These are phyloP conservation scores for Megalopta genalis DNA, from an alignment of 1,140 invertebrate species.

Conservation along the genomic window DNA sequence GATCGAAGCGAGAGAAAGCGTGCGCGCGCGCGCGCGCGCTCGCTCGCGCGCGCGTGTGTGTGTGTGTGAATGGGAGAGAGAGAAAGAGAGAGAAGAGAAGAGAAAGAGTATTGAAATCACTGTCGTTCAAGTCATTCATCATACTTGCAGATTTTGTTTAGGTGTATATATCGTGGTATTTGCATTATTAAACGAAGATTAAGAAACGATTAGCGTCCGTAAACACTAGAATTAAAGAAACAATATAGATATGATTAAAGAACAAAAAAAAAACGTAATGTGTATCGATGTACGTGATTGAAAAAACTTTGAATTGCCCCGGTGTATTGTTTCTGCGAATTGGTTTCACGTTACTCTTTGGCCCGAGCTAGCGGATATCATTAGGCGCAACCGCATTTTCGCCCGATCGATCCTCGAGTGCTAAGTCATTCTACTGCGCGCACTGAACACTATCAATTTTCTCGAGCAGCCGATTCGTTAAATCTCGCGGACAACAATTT, in stretches of 20 bases:
- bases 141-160: slow-evolving; percentile 38
- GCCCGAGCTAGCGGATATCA: slow-evolving; percentile 35
- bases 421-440: slow-evolving; percentile 47
- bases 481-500: slow-evolving; percentile 20
- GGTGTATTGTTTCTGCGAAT: slow-evolving; percentile 28
- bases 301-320: slow-evolving; percentile 8
- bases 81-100: neutral
- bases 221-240: slow-evolving; percentile 28
- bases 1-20: neutral
- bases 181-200: slow-evolving; percentile 24
- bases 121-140: slow-evolving; percentile 11
- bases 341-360: slow-evolving; percentile 17
- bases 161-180: slow-evolving; percentile 28
- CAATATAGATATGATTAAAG: slow-evolving; percentile 9
- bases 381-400: slow-evolving; percentile 42
- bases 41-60: neutral
- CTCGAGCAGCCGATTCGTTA: slow-evolving; percentile 34
- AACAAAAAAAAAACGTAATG: neutral
- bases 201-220: slow-evolving; percentile 39
- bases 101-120: slow-evolving; percentile 11
- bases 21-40: neutral
- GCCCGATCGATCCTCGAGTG: slow-evolving; percentile 37
- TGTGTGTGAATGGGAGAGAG: too few species aligned
- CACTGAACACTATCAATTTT: slow-evolving; percentile 29
- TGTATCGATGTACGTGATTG: slow-evolving; percentile 36